A percentile compares a stretch with the other conserved stretches of the same genome.
Conservation (phyloP, 2,888 invertebrate genomes). For the Caenorhabditis plicata region DNA sequence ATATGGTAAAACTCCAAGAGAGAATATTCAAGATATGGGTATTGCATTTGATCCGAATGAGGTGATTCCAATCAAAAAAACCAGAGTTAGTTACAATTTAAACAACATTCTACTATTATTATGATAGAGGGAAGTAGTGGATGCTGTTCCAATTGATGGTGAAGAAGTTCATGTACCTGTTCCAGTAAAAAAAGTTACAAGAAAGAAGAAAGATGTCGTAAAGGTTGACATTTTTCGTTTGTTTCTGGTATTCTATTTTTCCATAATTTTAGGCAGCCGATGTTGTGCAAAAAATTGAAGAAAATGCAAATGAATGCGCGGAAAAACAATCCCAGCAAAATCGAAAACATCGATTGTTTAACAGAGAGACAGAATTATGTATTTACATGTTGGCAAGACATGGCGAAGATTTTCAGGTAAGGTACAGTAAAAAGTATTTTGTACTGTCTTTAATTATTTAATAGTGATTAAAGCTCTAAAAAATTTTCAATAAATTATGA, state of each 20-base stretch:
- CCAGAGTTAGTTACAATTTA: constrained; percentile 20
- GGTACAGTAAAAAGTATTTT: too few relatives aligned
- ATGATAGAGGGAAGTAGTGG: constrained; percentile 36
- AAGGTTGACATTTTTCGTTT: constrained; percentile 3
- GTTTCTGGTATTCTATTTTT: not conserved
- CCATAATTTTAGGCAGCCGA: constrained; percentile 23
- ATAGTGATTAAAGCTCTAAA: too few relatives aligned
- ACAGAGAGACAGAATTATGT: constrained; percentile 55
- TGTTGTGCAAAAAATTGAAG: constrained; percentile 35
- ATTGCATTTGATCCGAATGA: constrained; percentile 49
- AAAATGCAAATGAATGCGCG: constrained; percentile 33
- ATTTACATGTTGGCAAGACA: constrained; percentile 53
- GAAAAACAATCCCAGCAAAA: constrained; percentile 19
- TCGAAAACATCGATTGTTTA: constrained; percentile 37
- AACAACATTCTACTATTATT: not conserved
- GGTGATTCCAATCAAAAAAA: constrained; percentile 35
- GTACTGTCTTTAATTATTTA: too few relatives aligned
- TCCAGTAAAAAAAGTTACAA: constrained; percentile 16
- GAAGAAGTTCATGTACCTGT: constrained; percentile 16
- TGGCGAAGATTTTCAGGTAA: constrained; percentile 54
- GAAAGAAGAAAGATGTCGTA: constrained; percentile 23
- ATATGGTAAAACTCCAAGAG: constrained; percentile 29
- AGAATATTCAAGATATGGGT: constrained; percentile 47
- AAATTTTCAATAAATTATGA: too few relatives aligned
- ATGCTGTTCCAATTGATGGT: constrained; percentile 36